Evolutionary conservation across 2,113 vertebrate genomes (phyloP), one percentile per base, ranked within the genome.

Genomic region (Choloepus hoffmanni): DNA sequence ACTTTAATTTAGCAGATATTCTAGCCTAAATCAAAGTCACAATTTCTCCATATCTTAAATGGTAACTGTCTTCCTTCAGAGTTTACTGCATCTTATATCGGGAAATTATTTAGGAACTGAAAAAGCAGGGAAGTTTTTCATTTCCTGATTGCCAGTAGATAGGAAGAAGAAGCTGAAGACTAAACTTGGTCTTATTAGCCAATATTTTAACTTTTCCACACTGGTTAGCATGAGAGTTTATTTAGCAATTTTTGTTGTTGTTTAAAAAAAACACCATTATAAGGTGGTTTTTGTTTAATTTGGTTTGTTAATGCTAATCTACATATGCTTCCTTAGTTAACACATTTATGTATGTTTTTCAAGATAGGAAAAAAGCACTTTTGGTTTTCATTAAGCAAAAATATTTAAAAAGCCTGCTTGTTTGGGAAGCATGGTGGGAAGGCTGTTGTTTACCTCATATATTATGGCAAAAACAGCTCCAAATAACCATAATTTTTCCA

Each of bases 281-380:
- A 89, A 63, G 1, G 67, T 86, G 60, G 50, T 86, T 65, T 94
- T 78, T 24, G 8, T 73, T 90, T 92, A 30, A 7, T 53, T 76
- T 94, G 40, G 12, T 81, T 89, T 78, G 14, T 40, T 87, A 94
- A 81, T 94, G 55, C 24, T 60, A 81, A 88, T 28, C 9, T 76
- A 89, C 53, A 93, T 23, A 78, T 70, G 12, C 4, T 94, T 92
- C 3, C 13, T 16, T 89, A 28, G 53, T 65, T 79, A 77, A 95
- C 63, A 65, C 2, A 89, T 85, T 26, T 68, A 70, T 77, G 16
- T 78, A 45, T 93, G 19, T 62, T 95, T 11, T 74, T 84, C 23
- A 53, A 86, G 11, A 63, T 92, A 26, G 4, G 48, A 73, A 62
- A 65, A 6, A 9, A 45, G 21, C 30, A 28, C 40, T 94, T 68